phyloP scores from a whole-genome alignment of 1,140 invertebrate species.

The Pantala flavescens region DNA sequence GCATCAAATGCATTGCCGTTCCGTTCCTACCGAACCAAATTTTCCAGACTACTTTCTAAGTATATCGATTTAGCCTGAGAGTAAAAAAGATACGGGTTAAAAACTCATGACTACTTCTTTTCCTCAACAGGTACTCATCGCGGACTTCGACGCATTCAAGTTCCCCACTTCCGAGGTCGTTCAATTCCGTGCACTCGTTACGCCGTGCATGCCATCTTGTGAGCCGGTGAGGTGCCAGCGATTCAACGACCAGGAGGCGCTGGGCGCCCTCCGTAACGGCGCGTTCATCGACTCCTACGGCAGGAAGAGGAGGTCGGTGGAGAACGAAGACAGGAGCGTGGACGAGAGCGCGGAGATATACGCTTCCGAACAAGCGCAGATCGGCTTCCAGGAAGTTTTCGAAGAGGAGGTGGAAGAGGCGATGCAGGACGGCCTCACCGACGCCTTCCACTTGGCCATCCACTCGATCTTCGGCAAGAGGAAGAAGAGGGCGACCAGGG shows the following conservation, averaged over 20 bases:
- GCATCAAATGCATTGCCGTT: too few species aligned
- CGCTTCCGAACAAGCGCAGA: not conserved
- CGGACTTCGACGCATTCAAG: constrained; percentile 91
- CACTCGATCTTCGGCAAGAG: not conserved
- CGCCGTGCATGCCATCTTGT: constrained; percentile 83
- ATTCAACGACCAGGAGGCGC: constrained; percentile 53
- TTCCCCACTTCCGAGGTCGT: constrained; percentile 91
- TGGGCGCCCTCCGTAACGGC: constrained; percentile 47
- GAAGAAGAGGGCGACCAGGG: not conserved
- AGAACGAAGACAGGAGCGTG: not conserved
- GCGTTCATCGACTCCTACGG: constrained; percentile 27
- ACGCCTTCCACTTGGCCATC: not conserved
- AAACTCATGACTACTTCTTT: too few species aligned
- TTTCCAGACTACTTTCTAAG: too few species aligned
- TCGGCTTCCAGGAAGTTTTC: not conserved
- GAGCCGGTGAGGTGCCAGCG: constrained; percentile 69
- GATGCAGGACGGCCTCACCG: not conserved
- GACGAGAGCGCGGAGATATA: constrained; percentile 1
- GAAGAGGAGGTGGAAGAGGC: not conserved
- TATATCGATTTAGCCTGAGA: too few species aligned
- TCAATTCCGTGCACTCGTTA: constrained; percentile 86
- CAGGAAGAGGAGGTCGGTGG: not conserved
- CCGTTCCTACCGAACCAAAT: too few species aligned
- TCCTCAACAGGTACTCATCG: constrained; percentile 58
- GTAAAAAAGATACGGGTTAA: too few species aligned